phyloP scores from a whole-genome alignment of 2,797 vertebrate species.

The Prionace glauca region DNA sequence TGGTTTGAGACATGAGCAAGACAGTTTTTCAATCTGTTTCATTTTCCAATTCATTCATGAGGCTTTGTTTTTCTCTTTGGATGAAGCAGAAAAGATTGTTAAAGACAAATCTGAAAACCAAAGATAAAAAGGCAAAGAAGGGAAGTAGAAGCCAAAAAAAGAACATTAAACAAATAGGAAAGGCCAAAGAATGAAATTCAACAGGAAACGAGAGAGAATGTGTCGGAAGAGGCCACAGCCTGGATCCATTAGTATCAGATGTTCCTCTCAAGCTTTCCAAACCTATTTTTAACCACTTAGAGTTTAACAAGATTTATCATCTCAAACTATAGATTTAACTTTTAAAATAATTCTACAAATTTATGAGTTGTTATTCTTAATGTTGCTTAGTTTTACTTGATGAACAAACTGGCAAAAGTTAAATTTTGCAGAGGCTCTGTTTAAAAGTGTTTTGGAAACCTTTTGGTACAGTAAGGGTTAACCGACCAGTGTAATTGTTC shows the following conservation, averaged over 20 bases:
- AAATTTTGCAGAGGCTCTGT: neutral
- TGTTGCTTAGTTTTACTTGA: neutral
- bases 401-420: neutral
- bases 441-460: neutral
- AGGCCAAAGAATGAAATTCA: neutral
- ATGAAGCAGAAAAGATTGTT: neutral
- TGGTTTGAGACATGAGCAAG: neutral
- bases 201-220: conserved; percentile 32
- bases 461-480: neutral
- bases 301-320: neutral
- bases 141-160: neutral
- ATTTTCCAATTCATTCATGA: neutral
- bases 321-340: neutral
- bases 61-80: neutral
- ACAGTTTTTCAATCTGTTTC: neutral
- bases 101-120: neutral
- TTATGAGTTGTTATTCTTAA: neutral
- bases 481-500: neutral
- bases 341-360: neutral
- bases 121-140: neutral
- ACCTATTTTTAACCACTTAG: neutral
- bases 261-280: conserved; percentile 16
- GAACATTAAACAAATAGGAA: neutral
- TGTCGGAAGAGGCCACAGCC: conserved; percentile 13
- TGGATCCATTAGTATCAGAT: neutral